phyloP scores from a whole-genome alignment of 2,888 invertebrate genomes.

The Malachius bipustulatus region DNA sequence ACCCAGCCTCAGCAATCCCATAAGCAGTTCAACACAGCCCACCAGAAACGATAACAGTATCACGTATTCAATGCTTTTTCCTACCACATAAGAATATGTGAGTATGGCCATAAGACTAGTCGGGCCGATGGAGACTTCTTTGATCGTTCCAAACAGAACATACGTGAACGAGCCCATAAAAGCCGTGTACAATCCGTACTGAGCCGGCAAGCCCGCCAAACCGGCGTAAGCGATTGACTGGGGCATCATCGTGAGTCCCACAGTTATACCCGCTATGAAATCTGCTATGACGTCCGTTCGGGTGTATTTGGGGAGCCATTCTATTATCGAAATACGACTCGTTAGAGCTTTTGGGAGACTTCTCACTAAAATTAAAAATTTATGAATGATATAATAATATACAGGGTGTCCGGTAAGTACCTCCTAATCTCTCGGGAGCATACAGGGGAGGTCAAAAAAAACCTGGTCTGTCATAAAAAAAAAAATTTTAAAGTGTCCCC shows the following conservation, averaged over 20 bases:
- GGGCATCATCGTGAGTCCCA: conserved; percentile 85
- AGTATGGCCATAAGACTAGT: conserved; percentile 87
- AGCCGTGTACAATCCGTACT: conserved; percentile 87
- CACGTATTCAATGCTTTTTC: conserved; percentile 58
- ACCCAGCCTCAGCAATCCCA: conserved; percentile 77
- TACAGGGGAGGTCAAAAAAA: too few species aligned
- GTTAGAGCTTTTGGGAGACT: not conserved
- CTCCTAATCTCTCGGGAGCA: too few species aligned
- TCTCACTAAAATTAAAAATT: too few species aligned
- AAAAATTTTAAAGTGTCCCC: too few species aligned
- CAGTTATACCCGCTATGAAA: conserved; percentile 76
- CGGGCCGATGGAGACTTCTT: conserved; percentile 82
- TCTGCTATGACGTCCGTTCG: conserved; percentile 61
- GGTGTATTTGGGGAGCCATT: conserved; percentile 60
- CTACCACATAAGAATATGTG: conserved; percentile 59
- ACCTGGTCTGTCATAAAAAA: too few species aligned
- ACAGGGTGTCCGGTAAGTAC: too few species aligned
- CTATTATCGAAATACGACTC: conserved; percentile 26
- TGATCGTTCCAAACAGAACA: conserved; percentile 74
- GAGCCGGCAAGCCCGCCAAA: conserved; percentile 71
- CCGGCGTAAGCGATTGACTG: conserved; percentile 88
- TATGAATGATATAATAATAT: too few species aligned
- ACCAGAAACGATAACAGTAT: conserved; percentile 65
- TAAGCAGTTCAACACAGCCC: conserved; percentile 63
- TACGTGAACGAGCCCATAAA: conserved; percentile 85